phyloP scores from a whole-genome alignment of 2,888 invertebrate species.

The Apamea sordens region DNA sequence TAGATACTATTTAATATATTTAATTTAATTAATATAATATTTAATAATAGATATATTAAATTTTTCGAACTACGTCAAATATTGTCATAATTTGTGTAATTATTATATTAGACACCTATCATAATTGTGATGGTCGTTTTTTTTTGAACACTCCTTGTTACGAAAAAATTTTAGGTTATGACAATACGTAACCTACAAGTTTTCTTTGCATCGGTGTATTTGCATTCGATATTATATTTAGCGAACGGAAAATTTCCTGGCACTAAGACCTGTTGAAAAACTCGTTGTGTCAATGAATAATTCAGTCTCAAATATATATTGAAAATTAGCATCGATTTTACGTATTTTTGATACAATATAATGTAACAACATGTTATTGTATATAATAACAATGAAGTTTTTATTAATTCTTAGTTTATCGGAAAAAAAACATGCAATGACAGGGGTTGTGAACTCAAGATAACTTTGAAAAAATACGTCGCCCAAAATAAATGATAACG shows the following conservation, averaged over 20 bases:
- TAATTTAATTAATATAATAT: too few species aligned
- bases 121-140: background rate
- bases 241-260: slow-evolving; percentile 29
- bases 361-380: slow-evolving; percentile 4
- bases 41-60: too few species aligned
- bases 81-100: background rate
- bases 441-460: slow-evolving; percentile 52
- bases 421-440: slow-evolving; percentile 27
- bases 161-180: too few species aligned
- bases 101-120: background rate
- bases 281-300: slow-evolving; percentile 21
- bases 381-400: slow-evolving; percentile 8
- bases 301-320: background rate
- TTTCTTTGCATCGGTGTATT: slow-evolving; percentile 15
- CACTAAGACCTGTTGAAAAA: slow-evolving; percentile 12
- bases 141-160: too few species aligned
- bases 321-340: background rate
- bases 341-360: background rate
- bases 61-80: slow-evolving; percentile 1
- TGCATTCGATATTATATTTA: slow-evolving; percentile 5
- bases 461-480: slow-evolving; percentile 40
- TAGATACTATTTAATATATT: background rate
- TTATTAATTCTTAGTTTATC: slow-evolving; percentile 44
- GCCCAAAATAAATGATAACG: slow-evolving; percentile 29
- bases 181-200: too few species aligned